Base-by-base conservation (phyloP, 2,888 invertebrate species). In the Tortrix viridana region DNA sequence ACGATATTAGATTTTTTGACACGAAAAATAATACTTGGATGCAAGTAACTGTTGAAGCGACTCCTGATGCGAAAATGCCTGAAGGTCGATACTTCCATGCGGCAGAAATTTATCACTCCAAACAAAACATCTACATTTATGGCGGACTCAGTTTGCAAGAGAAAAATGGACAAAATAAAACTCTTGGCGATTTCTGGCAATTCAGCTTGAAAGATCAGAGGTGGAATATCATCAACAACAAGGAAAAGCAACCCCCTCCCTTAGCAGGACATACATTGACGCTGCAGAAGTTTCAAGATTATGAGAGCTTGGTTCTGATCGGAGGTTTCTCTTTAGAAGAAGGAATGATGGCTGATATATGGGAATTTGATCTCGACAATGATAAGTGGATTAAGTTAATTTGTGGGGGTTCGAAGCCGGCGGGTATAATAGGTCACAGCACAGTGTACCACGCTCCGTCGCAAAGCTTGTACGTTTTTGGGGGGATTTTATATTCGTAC, bases 181-280 rank as follows among this genome's bases (percentile, higher is more conserved):
- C 97, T 2, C 91, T 98, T 1, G 94, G 94, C 47, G 98, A 98
- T 80, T 97, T 98, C 80, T 98, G 98, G 98, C 97, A 96, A 76
- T 98, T 98, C 79, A 96, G 96, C 73, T 93, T 97, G 65, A 96
- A 96, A 76, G 96, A 96, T 81, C 96, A 96, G 73, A 93, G 96
- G 49, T 97, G 97, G 97, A 94, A 94, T 68, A 95, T 95, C 71
- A 94, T 96, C 16, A 93, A 92, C 54, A 91, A 93, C 56, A 88
- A 86, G 70, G 92, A 92, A 59, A 90, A 92, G 46, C 86, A 89
- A 22, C 94, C 94, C 55, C 96, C 97, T 0, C 93, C 96, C 0
- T 86, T 98, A n/a, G 97, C 98, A 0, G 98, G 98, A 0, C 98
- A 98, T 76, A 97, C 97, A 0, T 87, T 99, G 63, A 98, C 98